These are phyloP conservation scores for Sabatieria punctata DNA, from an alignment of 2,888 invertebrate species.

Conservation along the genomic window DNA sequence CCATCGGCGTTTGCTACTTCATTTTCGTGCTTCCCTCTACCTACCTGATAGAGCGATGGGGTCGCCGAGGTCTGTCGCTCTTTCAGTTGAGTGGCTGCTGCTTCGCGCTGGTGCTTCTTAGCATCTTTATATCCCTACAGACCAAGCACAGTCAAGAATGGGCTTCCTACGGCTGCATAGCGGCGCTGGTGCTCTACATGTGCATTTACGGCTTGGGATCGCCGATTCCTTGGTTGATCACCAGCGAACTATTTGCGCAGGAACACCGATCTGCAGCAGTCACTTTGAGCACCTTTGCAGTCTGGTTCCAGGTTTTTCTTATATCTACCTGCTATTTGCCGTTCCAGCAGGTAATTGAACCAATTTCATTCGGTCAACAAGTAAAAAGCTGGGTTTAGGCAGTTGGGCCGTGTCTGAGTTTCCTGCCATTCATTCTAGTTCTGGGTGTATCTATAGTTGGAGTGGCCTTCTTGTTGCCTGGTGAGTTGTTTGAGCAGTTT, in stretches of 20 bases:
- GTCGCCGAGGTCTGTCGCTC: conserved; percentile 33
- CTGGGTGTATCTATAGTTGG: conserved; percentile 23
- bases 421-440: conserved; percentile 27
- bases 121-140: conserved; percentile 21
- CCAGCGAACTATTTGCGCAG: conserved; percentile 1
- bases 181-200: background rate
- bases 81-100: conserved; percentile 31
- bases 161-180: background rate
- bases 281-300: conserved; percentile 6
- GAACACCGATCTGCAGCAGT: no score
- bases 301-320: conserved; percentile 5
- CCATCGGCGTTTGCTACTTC: conserved; percentile 37
- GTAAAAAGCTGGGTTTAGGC: background rate
- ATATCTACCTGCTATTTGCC: conserved; percentile 16
- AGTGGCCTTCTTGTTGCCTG: no score
- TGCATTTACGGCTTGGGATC: conserved; percentile 2
- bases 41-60: conserved; percentile 36
- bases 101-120: conserved; percentile 28
- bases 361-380: no score
- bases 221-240: conserved; percentile 4
- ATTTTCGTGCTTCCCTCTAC: conserved; percentile 35
- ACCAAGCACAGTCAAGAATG: conserved; percentile 13
- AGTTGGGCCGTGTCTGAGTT: conserved; percentile 16
- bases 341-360: no score
- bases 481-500: no score